Evolutionary conservation across 2,888 invertebrate genomes (phyloP), one percentile per base, ranked within the genome.

Genomic region (Drosophila neutralis): DNA sequence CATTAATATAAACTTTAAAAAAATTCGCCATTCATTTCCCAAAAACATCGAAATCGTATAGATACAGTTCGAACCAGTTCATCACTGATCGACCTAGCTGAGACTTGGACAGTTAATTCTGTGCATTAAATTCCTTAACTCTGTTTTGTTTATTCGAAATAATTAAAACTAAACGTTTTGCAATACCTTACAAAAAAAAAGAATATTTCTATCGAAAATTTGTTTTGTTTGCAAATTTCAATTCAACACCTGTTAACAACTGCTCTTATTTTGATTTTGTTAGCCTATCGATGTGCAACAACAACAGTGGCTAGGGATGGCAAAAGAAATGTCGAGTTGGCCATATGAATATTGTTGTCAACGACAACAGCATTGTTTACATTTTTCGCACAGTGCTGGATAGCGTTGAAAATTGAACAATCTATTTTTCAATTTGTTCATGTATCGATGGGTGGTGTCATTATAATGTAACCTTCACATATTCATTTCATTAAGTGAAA

Each of bases 311-410:
- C 10, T 27, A 35, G 49, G 49, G 24, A 69, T 35, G 15, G 2
- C 29, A 42, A 29, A 29, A 31, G 8, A 35, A 61, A 24, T 71
- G 60, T 71, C 36, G 54, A 27, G 35, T 29, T 71, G 49, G 35
- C 71, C 33, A 27, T n/a, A 60, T 57, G 57, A 18, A 42, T 13
- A 45, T 35, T 58, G 49, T 69, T 27, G 27, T 69, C 71, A 29
- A 38, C 71, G 71, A 70, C 61, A 70, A 62, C 71, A 71, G 51
- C 54, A 56, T 70, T 70, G 70, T 70, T 70, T 70, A 70, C 70
- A 70, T 70, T 70, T 70, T 71, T 31, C 7, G 27, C 13, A 36
- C 18, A 24, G 70, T 70, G 70, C 62, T 70, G 72, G 13, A 10
- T 42, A 70, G 56, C 53, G 53, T 27, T 38, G 4, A 40, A 24